Evolutionary conservation across 2,797 vertebrate genomes (phyloP), one percentile per base, ranked within the genome.

Genomic region (Pempheris klunzingeri): DNA sequence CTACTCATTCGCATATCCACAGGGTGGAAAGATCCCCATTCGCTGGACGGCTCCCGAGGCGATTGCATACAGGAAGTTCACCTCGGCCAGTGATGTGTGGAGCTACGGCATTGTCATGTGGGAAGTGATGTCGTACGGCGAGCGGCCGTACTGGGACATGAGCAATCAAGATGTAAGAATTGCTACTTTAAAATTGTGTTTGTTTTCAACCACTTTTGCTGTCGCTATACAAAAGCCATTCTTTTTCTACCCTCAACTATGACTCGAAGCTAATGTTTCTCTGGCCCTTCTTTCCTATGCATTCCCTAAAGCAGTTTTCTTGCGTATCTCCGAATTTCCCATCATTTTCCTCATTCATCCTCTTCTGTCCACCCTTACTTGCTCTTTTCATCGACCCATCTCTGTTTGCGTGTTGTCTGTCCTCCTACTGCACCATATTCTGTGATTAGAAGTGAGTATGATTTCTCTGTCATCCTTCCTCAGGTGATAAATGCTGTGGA

Each of bases 61-160:
- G 18, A 99, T 99, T 3, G 97, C 98, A 71, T 99, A 99, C 92
- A 96, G 98, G 92, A 99, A 99, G 91, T 99, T 99, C 94, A 99
- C 98, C 18, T 99, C 98, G 0, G 98, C 98, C 76, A 99, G 98
- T 1, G 98, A 99, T 0, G 98, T 99, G 61, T 99, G 98, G 98
- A 99, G 98, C 91, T 99, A 99, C 0, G 98, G 98, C 32, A 99
- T 99, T 0, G 98, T 99, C 91, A 99, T 99, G 98, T 99, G 98
- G 98, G 98, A 99, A 86, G 98, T 99, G 88, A 99, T 99, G 98
- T 99, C 98, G 20, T 99, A 99, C 0, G 98, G 98, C 46, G 98
- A 99, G 86, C 94, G 98, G 77, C 98, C 98, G 10, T 99, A 99
- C 92, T 99, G 98, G 98, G 98, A 99, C 94, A 99, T 99, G 98